Evolutionary conservation across 2,888 invertebrate species (phyloP).

Genomic region (Volucella bombylans): DNA sequence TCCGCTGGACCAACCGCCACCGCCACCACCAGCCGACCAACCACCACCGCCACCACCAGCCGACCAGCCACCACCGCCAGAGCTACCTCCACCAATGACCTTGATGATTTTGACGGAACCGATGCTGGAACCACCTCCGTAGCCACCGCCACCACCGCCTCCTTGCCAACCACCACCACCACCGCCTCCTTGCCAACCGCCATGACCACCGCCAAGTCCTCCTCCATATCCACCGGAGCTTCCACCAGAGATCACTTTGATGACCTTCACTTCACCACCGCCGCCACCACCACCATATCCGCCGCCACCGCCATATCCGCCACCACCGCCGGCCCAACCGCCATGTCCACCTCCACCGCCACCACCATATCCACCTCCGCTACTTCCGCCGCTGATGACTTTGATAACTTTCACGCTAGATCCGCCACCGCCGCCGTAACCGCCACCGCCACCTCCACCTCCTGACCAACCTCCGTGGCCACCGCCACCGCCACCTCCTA

Average conservation of each 20-base stretch:
- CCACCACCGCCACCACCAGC: constrained; percentile 8
- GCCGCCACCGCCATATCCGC: constrained; percentile 24
- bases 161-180: constrained; percentile 13
- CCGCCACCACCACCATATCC: constrained; percentile 61
- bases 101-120: constrained; percentile 47
- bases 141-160: constrained; percentile 8
- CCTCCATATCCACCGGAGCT: constrained; percentile 48
- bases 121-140: constrained; percentile 31
- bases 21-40: constrained; percentile 18
- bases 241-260: too few species aligned
- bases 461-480: too few species aligned
- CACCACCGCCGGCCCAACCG: constrained; percentile 29
- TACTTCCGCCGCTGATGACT: too few species aligned
- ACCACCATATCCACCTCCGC: constrained; percentile 29
- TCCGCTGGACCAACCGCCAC: constrained; percentile 48
- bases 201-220: constrained; percentile 73
- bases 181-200: constrained; percentile 54
- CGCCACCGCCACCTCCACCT: constrained; percentile 56
- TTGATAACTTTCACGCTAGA: too few species aligned
- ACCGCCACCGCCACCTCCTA: constrained; percentile 65
- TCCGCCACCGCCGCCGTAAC: constrained; percentile 19
- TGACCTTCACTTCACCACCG: constrained; percentile 55
- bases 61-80: constrained; percentile 21
- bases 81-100: constrained; percentile 43
- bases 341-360: not conserved